Evolutionary conservation across 2,797 vertebrate species (phyloP).

Genomic region (Chlorospingus semifuscus): DNA sequence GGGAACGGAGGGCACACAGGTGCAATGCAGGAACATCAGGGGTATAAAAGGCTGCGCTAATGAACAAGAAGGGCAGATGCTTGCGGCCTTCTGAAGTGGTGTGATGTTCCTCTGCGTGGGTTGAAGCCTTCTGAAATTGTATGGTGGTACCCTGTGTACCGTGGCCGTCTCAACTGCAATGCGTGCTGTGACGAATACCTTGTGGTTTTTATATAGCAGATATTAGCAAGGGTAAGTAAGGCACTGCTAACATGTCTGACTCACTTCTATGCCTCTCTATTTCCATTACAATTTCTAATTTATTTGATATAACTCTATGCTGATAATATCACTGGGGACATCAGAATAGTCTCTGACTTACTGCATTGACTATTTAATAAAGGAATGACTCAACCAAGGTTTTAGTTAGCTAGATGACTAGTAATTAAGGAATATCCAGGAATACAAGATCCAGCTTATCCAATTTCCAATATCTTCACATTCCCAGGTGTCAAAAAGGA

Average conservation of each 20-base stretch:
- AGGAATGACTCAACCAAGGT: neutral
- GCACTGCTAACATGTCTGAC: neutral
- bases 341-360: neutral
- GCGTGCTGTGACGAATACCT: neutral
- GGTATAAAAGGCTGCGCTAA: neutral
- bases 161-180: neutral
- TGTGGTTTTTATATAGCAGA: neutral
- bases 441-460: neutral
- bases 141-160: neutral
- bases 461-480: neutral
- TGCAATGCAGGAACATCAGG: neutral
- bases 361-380: neutral
- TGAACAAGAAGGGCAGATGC: neutral
- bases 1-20: neutral
- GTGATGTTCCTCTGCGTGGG: too few relatives aligned
- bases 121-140: neutral
- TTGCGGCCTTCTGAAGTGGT: neutral
- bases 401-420: neutral
- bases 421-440: neutral
- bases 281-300: neutral
- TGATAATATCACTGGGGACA: neutral
- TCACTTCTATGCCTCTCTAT: neutral
- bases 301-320: neutral
- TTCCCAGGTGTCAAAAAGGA: neutral
- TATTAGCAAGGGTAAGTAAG: neutral